A percentile compares a stretch with the other conserved stretches of the same genome.
These are phyloP conservation scores for Aurelia sp. DNA, from an alignment of 30 jellyfish, hydroid and myxozoan genomes.

Conservation along the genomic window DNA sequence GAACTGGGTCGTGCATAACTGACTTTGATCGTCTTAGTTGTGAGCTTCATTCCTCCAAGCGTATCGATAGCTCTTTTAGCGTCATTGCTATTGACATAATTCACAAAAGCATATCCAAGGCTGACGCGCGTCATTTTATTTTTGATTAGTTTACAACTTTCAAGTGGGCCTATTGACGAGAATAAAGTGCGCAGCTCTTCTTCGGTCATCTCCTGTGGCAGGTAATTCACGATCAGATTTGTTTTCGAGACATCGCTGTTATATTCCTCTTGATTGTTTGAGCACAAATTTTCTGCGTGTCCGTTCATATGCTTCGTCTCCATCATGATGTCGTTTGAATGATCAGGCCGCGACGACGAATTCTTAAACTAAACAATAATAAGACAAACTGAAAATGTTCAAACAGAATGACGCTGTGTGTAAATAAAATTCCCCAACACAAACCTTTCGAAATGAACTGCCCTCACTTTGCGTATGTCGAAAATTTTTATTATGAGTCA, in stretches of 20 bases:
- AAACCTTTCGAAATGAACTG: conserved; percentile 74
- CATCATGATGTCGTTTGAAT: conserved; percentile 20
- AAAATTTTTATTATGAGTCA: conserved; percentile 73
- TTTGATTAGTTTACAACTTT: conserved; percentile 97
- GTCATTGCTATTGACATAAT: conserved; percentile 84
- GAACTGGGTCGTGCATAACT: conserved; percentile 99
- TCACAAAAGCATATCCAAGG: conserved; percentile 99
- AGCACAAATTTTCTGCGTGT: conserved; percentile 56
- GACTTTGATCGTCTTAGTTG: conserved; percentile 94
- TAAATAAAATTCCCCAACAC: conserved; percentile 88
- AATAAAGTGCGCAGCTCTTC: conserved; percentile 93
- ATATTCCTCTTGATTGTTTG: conserved; percentile 53
- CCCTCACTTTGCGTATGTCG: conserved; percentile 86
- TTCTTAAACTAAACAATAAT: conserved; percentile 50
- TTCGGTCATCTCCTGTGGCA: conserved; percentile 99
- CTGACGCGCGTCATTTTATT: conserved; percentile 94
- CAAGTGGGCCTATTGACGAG: conserved; percentile 96
- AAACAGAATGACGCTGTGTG: conserved; percentile 77
- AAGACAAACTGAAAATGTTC: conserved; percentile 55
- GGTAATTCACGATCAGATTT: conserved; percentile 96
- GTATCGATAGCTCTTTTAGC: conserved; percentile 98
- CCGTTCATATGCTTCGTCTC: conserved; percentile 82
- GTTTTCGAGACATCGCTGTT: conserved; percentile 87
- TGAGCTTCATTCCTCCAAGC: conserved; percentile 96
- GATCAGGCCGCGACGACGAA: conserved; percentile 7